A percentile compares a stretch with the other conserved stretches of the same genome.
These are phyloP conservation scores for Lycocerus yunnanus DNA, from an alignment of 2,888 invertebrate species.

Conservation along the genomic window DNA sequence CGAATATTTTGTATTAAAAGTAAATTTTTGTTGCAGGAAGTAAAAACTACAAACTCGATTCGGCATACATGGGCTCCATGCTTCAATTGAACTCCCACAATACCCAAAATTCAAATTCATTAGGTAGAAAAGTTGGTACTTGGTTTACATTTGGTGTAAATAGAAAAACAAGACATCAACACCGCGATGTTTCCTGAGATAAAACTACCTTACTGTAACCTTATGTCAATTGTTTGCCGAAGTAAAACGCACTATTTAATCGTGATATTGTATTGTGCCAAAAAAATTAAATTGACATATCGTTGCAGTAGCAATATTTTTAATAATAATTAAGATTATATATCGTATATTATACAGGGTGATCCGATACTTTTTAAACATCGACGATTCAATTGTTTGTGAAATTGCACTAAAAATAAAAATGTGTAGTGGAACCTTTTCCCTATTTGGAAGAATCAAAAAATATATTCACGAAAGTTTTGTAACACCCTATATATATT, in stretches of 20 bases:
- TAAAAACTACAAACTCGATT: constrained; percentile 57
- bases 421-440: not conserved
- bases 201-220: constrained; percentile 58
- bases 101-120: constrained; percentile 55
- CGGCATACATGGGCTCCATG: constrained; percentile 56
- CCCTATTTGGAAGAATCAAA: not conserved
- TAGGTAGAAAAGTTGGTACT: constrained; percentile 62
- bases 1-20: not conserved
- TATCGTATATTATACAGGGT: not conserved
- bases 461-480: not conserved
- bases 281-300: constrained; percentile 24
- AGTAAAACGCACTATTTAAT: constrained; percentile 6
- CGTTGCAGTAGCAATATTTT: constrained; percentile 25
- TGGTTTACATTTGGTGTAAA: constrained; percentile 64
- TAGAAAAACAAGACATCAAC: constrained; percentile 58
- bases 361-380: not conserved
- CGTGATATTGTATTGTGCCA: constrained; percentile 31
- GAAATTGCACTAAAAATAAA: not conserved
- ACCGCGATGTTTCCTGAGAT: constrained; percentile 58
- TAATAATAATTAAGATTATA: not conserved
- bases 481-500: constrained; percentile 9
- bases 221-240: constrained; percentile 22
- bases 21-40: constrained; percentile 45
- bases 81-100: constrained; percentile 34
- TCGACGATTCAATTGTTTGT: not conserved